A percentile compares a stretch with the other conserved stretches of the same genome.
These are phyloP conservation scores for Chaetogeoica ovagalla DNA, from an alignment of 2,888 invertebrate species.

Conservation along the genomic window DNA sequence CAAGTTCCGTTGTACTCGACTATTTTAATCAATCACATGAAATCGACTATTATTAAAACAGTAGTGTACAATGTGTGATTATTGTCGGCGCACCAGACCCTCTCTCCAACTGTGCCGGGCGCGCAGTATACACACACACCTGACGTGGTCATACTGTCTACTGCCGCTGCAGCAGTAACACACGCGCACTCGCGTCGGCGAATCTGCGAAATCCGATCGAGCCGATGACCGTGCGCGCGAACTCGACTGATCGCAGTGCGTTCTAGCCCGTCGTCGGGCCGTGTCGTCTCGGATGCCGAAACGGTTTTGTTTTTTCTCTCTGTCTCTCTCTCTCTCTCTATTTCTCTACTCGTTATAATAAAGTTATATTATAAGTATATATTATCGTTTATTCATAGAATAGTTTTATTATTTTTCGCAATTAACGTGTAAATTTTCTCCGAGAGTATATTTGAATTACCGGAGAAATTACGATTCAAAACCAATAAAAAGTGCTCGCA, in stretches of 20 bases:
- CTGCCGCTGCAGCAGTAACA: constrained; percentile 9
- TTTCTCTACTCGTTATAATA: too few species aligned
- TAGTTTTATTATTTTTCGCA: not conserved
- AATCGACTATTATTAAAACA: too few species aligned
- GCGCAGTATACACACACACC: not conserved
- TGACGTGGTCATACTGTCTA: constrained; percentile 49
- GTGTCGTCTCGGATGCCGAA: constrained; percentile 30
- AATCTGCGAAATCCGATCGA: constrained; percentile 52
- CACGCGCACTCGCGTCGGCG: constrained; percentile 41
- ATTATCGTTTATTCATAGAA: not conserved
- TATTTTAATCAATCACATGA: too few species aligned
- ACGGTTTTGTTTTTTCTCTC: too few species aligned
- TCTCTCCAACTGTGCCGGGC: not conserved
- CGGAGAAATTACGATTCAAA: not conserved
- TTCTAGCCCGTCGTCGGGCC: constrained; percentile 13
- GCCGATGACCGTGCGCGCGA: constrained; percentile 51
- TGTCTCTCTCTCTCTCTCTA: too few species aligned
- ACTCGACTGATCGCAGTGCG: constrained; percentile 44
- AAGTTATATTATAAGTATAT: not conserved
- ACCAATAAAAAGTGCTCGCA: constrained; percentile 24
- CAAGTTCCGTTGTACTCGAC: too few species aligned
- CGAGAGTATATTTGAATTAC: not conserved
- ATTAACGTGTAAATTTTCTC: not conserved
- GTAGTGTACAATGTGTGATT: not conserved
- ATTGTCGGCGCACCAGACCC: constrained; percentile 7